Percentiles rank a stretch among this genome's conserved stretches.
Conservation (phyloP, 2,113 vertebrate genomes). For the Chaenocephalus aceratus region DNA sequence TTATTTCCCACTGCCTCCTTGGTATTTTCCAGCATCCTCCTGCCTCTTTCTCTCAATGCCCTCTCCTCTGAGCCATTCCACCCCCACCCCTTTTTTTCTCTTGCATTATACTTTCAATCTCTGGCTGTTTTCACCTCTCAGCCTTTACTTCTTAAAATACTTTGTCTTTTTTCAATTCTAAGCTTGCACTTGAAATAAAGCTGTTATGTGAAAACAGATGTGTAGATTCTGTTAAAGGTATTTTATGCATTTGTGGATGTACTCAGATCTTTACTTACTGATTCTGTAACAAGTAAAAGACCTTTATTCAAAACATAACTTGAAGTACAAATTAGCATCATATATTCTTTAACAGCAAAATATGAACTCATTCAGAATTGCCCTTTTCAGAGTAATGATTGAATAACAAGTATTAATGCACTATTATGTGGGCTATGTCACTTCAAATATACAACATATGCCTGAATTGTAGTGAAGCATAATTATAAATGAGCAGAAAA, state of each 20-base stretch:
- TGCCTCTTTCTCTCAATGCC: slow-evolving; percentile 19
- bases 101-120: slow-evolving; percentile 35
- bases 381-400: neutral
- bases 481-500: neutral
- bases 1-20: slow-evolving; percentile 21
- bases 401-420: neutral
- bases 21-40: slow-evolving; percentile 29
- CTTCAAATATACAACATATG: neutral
- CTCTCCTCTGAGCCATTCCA: slow-evolving; percentile 41
- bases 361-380: neutral
- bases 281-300: neutral
- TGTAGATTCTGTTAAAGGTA: neutral
- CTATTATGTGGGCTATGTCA: neutral
- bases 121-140: slow-evolving; percentile 41
- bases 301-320: neutral
- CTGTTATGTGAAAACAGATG: slow-evolving; percentile 9
- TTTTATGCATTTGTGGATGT: no score
- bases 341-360: neutral
- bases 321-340: neutral
- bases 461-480: neutral
- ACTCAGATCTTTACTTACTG: neutral
- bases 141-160: slow-evolving; percentile 27
- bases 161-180: neutral
- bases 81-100: neutral
- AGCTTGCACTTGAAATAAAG: neutral